Percentiles rank a stretch among this genome's conserved stretches.
Conservation (phyloP, 2,888 invertebrate species). For the Heteromurus nitidus region DNA sequence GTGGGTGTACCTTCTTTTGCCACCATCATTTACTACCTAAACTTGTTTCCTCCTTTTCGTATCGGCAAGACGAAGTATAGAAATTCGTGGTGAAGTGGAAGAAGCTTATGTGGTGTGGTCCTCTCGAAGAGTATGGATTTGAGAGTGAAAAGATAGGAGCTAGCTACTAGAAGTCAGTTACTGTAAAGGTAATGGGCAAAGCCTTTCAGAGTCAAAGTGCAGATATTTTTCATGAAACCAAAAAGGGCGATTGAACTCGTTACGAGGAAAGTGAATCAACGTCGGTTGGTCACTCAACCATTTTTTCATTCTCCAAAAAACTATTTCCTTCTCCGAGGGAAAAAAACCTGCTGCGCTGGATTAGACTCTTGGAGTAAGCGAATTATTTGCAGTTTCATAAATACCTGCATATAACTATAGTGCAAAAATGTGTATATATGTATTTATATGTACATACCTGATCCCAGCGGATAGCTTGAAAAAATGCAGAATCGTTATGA, state of each 20-base stretch:
- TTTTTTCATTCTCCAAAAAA: conserved; percentile 38
- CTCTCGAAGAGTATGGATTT: neutral
- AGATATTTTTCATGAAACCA: conserved; percentile 66
- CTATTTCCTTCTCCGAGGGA: conserved; percentile 11
- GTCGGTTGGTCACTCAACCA: conserved; percentile 48
- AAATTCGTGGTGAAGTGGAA: neutral
- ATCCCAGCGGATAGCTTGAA: too few species aligned
- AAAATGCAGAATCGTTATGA: neutral
- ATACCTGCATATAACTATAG: neutral
- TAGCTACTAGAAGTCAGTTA: conserved; percentile 33
- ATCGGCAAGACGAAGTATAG: neutral
- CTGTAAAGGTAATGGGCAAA: conserved; percentile 57
- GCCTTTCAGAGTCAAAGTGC: conserved; percentile 68
- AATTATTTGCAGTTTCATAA: neutral
- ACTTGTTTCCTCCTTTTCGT: neutral
- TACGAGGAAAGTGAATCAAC: conserved; percentile 43
- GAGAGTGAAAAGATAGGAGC: neutral
- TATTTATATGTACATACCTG: neutral
- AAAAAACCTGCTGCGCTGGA: conserved; percentile 10
- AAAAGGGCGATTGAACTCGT: conserved; percentile 40
- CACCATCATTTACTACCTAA: neutral
- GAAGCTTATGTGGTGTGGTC: neutral
- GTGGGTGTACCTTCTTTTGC: neutral
- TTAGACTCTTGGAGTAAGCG: conserved; percentile 1
- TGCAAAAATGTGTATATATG: neutral